Evolutionary conservation across 2,113 vertebrate species (phyloP), one percentile per base, ranked within the genome.

Genomic region (Pardalotus punctatus): DNA sequence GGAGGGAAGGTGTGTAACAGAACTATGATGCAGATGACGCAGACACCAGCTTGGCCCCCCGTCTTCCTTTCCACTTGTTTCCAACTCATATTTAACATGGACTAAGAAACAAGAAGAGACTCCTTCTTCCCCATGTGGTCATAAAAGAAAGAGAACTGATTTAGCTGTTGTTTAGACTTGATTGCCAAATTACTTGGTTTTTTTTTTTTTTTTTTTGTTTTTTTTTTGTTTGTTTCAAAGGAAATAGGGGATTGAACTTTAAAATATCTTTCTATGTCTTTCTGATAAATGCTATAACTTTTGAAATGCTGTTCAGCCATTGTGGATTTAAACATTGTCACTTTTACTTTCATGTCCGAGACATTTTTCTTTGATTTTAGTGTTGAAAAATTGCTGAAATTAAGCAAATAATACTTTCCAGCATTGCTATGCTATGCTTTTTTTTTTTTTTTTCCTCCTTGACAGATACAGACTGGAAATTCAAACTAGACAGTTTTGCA

Each of bases 301-400:
- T 42, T 86, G 47, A 79, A 86, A 69, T 43, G 16, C 33, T 47
- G 16, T n/a, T 77, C n/a, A 81, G 8, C 10, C 28, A 36, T 22
- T 36, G 13, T n/a, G 36, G 17, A 20, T 82, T 89, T 86, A 65
- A 90, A 70, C 3, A 40, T 5, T 66, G 24, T 54, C 36, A 76
- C 17, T 23, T 77, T 40, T 57, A 45, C 29, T 76, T 53, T 80
- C 31, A 66, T 3, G 3, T 53, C 48, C 87, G n/a, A 89, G 61
- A 91, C 79, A 9, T 29, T 74, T 88, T 70, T 81, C 19, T 71
- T 83, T 48, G 22, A 85, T 86, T 88, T 84, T 60, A 81, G 10
- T 64, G 47, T 11, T 58, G 25, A 64, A 83, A 72, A 69, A 72
- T 31, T 5, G 76, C 27, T 4, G 15, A 66, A 82, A 57, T 53